phyloP scores from a whole-genome alignment of 2,797 vertebrate genomes.

The Melanotaenia nigrans region DNA sequence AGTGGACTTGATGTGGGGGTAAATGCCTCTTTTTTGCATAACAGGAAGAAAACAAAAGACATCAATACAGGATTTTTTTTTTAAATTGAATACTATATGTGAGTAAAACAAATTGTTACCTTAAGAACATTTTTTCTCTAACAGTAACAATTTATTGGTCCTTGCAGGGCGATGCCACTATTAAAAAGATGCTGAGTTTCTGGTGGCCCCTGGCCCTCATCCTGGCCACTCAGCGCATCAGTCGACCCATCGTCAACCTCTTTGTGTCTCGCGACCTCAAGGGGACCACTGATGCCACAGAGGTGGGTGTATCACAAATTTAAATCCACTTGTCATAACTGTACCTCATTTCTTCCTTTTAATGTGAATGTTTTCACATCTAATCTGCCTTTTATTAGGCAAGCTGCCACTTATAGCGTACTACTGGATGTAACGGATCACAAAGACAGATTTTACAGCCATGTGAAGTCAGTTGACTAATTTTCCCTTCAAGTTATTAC shows the following conservation, averaged over 20 bases:
- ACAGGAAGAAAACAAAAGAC: neutral
- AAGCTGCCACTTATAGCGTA: neutral
- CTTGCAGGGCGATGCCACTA: conserved; percentile 92
- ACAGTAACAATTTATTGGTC: neutral
- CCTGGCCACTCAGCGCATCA: conserved; percentile 96
- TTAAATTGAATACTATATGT: neutral
- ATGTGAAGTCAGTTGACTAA: conserved; percentile 21
- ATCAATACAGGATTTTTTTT: neutral
- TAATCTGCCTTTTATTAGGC: neutral
- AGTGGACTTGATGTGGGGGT: conserved; percentile 94
- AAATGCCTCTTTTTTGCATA: conserved; percentile 41
- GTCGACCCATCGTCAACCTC: conserved; percentile 96
- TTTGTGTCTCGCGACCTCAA: conserved; percentile 98
- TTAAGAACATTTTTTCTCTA: neutral
- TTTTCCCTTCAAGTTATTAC: conserved; percentile 54
- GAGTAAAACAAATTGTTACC: neutral
- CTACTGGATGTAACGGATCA: neutral
- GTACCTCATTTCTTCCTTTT: neutral
- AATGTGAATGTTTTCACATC: neutral
- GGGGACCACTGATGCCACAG: conserved; percentile 88
- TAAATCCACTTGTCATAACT: neutral
- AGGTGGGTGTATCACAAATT: conserved; percentile 80
- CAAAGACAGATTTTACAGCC: conserved; percentile 23
- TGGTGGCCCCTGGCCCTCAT: conserved; percentile 99
- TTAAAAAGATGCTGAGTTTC: conserved; percentile 97